These are phyloP conservation scores for Onychomys torridus DNA, from an alignment of 2,797 vertebrate species.

Conservation along the genomic window DNA sequence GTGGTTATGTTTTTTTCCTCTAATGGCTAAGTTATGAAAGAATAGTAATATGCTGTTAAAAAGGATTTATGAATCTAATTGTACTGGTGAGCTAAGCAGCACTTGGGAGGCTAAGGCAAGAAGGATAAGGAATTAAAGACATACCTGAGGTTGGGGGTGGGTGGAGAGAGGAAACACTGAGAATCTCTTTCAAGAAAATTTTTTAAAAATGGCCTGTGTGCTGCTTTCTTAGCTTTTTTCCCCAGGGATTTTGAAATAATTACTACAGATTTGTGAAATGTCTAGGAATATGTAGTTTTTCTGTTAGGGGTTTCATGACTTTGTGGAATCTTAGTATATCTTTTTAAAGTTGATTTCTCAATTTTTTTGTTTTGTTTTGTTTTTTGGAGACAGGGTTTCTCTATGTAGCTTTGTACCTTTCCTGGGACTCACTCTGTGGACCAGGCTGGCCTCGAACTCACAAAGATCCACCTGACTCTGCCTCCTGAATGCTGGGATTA, in stretches of 20 bases:
- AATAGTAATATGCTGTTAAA: slow-evolving; percentile 30
- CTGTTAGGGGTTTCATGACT: neutral
- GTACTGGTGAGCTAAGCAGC: neutral
- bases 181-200: neutral
- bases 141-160: neutral
- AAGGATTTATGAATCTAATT: neutral
- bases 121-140: neutral
- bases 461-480: no score
- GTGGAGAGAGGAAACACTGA: neutral
- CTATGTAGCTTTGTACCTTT: no score
- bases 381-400: no score
- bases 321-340: slow-evolving; percentile 40
- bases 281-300: slow-evolving; percentile 40
- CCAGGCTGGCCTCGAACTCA: no score
- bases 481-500: no score
- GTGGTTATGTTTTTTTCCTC: neutral
- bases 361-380: neutral
- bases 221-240: slow-evolving; percentile 36
- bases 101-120: neutral
- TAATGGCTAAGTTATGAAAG: slow-evolving; percentile 1
- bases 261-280: neutral
- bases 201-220: neutral
- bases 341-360: slow-evolving; percentile 53
- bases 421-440: no score
- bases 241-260: slow-evolving; percentile 22